Evolutionary conservation across 2,888 invertebrate species (phyloP).

Genomic region (Dasysyrphus tricinctus): DNA sequence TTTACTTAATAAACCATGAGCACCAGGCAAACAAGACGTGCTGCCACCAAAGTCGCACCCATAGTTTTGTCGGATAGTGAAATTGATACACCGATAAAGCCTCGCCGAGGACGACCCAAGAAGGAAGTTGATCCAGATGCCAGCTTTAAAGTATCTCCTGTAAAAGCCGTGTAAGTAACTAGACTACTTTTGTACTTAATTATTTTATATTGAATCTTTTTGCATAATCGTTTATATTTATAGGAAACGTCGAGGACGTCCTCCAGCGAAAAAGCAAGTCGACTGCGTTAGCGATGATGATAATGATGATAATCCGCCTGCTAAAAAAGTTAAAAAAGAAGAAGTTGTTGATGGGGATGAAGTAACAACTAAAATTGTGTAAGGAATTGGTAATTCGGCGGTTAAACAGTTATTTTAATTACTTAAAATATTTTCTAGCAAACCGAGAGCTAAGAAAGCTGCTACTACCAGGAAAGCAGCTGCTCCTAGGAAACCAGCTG

Average conservation of each 20-base stretch:
- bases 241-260: conserved; percentile 56
- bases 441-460: conserved; percentile 43
- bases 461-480: conserved; percentile 40
- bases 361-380: conserved; percentile 36
- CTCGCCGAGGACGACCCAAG: conserved; percentile 4
- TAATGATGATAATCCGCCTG: conserved; percentile 28
- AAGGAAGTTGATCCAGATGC: conserved; percentile 23
- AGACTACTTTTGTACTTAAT: background rate
- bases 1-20: conserved; percentile 31
- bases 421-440: conserved; percentile 4
- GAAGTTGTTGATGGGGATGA: background rate
- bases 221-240: background rate
- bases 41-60: conserved; percentile 69
- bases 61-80: conserved; percentile 80
- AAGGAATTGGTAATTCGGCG: background rate
- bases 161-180: conserved; percentile 44
- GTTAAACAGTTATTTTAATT: background rate
- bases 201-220: background rate
- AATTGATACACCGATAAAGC: conserved; percentile 69
- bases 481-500: conserved; percentile 27
- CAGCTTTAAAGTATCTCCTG: background rate
- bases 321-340: conserved; percentile 45
- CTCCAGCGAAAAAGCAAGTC: background rate
- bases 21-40: conserved; percentile 74
- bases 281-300: background rate